These are phyloP conservation scores for Apteryx mantelli DNA, from an alignment of 2,113 vertebrate species.

Conservation along the genomic window DNA sequence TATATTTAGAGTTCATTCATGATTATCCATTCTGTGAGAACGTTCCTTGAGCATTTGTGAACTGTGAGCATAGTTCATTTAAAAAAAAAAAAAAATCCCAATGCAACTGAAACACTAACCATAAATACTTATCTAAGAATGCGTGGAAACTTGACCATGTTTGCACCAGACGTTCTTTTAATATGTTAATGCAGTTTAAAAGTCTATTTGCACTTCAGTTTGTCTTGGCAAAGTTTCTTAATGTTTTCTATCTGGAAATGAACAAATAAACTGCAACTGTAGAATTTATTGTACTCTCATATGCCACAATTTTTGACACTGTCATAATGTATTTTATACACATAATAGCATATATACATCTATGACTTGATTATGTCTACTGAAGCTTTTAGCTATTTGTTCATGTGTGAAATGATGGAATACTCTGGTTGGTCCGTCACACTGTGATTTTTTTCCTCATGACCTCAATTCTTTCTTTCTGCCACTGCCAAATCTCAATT, in stretches of 20 bases:
- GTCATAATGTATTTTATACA: not conserved
- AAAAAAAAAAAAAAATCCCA: not conserved
- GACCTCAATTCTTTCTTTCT: not conserved
- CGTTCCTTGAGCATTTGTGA: not conserved
- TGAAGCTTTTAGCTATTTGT: not conserved
- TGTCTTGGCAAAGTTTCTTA: slow-evolving; percentile 30
- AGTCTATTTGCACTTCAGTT: slow-evolving; percentile 8
- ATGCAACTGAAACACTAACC: slow-evolving; percentile 51
- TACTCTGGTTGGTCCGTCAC: no score
- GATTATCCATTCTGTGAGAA: not conserved
- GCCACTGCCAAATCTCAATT: not conserved
- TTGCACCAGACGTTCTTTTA: slow-evolving; percentile 61
- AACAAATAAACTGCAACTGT: not conserved
- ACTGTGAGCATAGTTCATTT: not conserved
- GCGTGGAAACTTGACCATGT: slow-evolving; percentile 27
- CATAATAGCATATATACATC: not conserved
- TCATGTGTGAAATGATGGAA: no score
- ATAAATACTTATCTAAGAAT: slow-evolving; percentile 57
- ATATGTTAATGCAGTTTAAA: slow-evolving; percentile 19
- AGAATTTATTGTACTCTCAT: not conserved
- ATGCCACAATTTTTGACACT: not conserved
- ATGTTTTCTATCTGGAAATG: slow-evolving; percentile 10
- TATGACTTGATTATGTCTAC: not conserved
- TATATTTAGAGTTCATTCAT: not conserved
- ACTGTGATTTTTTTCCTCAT: not conserved